These are phyloP conservation scores for Listrodromus nycthemerus DNA, from an alignment of 2,888 invertebrate species.

Conservation along the genomic window DNA sequence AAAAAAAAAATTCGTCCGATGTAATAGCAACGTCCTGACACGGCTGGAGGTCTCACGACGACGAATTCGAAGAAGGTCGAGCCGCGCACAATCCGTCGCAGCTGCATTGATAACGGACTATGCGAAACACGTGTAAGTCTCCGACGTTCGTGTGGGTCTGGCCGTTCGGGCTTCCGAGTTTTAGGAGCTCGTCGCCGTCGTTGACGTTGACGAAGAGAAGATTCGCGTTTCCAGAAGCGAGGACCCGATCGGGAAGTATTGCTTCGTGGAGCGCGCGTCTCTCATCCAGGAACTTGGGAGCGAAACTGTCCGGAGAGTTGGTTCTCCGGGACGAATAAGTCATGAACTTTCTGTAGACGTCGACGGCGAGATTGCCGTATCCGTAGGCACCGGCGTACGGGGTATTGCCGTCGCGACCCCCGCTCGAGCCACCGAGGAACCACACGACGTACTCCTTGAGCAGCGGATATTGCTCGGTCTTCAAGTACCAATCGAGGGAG, in stretches of 20 bases:
- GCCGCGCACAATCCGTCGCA: conserved; percentile 71
- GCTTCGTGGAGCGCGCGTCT: conserved; percentile 60
- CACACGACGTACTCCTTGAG: conserved; percentile 76
- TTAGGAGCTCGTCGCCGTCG: conserved; percentile 74
- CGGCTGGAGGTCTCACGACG: background rate
- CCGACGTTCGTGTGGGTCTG: conserved; percentile 74
- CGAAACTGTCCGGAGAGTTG: conserved; percentile 2
- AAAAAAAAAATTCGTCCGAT: background rate
- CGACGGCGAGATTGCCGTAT: conserved; percentile 73
- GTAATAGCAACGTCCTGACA: background rate
- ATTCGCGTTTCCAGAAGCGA: conserved; percentile 71
- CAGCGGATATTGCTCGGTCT: conserved; percentile 74
- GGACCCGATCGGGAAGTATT: conserved; percentile 72
- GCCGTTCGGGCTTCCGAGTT: conserved; percentile 69
- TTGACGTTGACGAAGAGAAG: conserved; percentile 73
- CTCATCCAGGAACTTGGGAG: conserved; percentile 48
- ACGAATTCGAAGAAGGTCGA: background rate
- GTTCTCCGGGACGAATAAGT: conserved; percentile 31
- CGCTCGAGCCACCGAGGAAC: conserved; percentile 75
- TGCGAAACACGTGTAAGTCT: conserved; percentile 76
- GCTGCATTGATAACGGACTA: conserved; percentile 72
- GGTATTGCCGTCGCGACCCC: conserved; percentile 76
- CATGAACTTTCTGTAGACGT: conserved; percentile 72
- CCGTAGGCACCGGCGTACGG: conserved; percentile 75
- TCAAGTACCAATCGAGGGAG: conserved; percentile 80